Base-by-base conservation (phyloP, 2,888 invertebrate species). In the Mythimna albipuncta region DNA sequence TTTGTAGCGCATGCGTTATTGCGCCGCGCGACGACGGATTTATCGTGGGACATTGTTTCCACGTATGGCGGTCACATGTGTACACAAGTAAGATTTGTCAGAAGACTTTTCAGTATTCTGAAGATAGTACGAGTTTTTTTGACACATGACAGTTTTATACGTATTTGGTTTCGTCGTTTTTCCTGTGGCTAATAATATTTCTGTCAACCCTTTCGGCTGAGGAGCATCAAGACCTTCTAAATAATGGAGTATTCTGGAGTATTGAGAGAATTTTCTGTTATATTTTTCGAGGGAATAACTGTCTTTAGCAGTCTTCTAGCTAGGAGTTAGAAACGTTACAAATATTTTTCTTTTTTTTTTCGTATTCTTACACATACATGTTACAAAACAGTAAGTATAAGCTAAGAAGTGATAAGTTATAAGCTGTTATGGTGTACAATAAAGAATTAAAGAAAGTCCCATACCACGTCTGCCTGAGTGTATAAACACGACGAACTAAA, bases 41-140 rank as follows among this genome's bases (percentile, higher is more conserved):
- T 91, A 91, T 85, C 87, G 91, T 91, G 91, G 87, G 90, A 91
- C 74, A 83, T 88, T 88, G 84, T 83, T 83, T 79, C 79, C 75
- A 72, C 87, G 82, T 83, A 82, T 86, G 86, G 86, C 59, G 68
- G 57, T 87, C 87, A 85, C 79, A 84, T 86, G 89, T 79, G 63
- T 68, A 64, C 79, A 69, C 32, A 26, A 55, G 59, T 65, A 59
- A 47, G 58, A 66, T 66, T 66, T 61, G 64, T 67, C 9, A 13
- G 19, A 35, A 54, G 52, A 62, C 26, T 77, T 52, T 58, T 59
- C 16, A 6, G 21, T 32, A 52, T 38, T 52, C 9, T 64, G 41
- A 64, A 61, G 50, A 62, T 21, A 26, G n/a, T 3, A 35, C 4
- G 16, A 47, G 16, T 0, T 47, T 6, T 47, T 47, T 47, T 47